Conservation (phyloP, 2,888 invertebrate genomes). For the Metalampra italica region DNA sequence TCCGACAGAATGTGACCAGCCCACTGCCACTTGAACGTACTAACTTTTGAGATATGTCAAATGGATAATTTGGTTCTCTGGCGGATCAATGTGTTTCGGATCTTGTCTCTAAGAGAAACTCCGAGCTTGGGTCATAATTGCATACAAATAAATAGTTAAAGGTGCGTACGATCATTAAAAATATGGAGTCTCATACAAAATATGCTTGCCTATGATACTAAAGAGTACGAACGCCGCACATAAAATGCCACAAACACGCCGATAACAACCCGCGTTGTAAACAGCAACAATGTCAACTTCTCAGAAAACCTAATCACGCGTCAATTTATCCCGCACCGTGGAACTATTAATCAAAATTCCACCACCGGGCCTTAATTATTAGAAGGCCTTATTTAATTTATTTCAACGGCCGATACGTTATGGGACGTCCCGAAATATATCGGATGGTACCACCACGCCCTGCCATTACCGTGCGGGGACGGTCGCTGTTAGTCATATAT, state of each 20-base stretch:
- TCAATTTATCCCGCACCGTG: slow-evolving; percentile 16
- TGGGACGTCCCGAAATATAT: slow-evolving; percentile 43
- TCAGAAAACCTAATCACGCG: slow-evolving; percentile 22
- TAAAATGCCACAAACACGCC: neutral
- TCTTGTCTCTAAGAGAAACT: too few relatives aligned
- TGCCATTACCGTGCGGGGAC: slow-evolving; percentile 38
- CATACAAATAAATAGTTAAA: too few relatives aligned
- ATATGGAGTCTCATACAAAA: too few relatives aligned
- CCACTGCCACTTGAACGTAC: too few relatives aligned
- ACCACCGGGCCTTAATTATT: slow-evolving; percentile 50
- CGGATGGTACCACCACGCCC: slow-evolving; percentile 39
- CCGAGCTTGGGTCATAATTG: too few relatives aligned
- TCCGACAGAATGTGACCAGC: too few relatives aligned
- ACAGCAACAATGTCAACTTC: slow-evolving; percentile 20
- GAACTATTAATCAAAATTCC: slow-evolving; percentile 46
- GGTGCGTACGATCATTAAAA: too few relatives aligned
- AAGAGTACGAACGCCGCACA: neutral
- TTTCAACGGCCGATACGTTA: slow-evolving; percentile 40
- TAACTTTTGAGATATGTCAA: too few relatives aligned
- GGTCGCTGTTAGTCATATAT: slow-evolving; percentile 23
- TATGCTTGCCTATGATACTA: neutral
- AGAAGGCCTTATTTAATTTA: slow-evolving; percentile 54
- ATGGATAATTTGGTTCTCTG: too few relatives aligned
- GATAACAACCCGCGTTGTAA: neutral
- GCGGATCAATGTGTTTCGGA: too few relatives aligned